A percentile compares a stretch with the other conserved stretches of the same genome.
Conservation (phyloP, 2,113 vertebrate genomes). For the Corythoichthys intestinalis region DNA sequence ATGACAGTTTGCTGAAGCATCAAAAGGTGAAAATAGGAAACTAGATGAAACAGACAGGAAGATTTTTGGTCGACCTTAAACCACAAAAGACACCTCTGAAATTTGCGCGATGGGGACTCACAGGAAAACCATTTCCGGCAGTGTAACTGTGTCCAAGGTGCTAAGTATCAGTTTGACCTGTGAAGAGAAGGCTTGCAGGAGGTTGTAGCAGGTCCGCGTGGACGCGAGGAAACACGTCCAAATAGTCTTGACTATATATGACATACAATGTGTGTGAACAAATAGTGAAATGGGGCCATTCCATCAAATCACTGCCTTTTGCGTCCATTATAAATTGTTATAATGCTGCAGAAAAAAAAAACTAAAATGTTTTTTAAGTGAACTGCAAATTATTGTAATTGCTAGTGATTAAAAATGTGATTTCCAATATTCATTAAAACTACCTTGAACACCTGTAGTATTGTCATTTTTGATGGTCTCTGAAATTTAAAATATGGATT, state of each 20-base stretch:
- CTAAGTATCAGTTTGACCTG: not conserved
- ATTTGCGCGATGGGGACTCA: not conserved
- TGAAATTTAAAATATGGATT: no score
- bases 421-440: not conserved
- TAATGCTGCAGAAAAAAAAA: no score
- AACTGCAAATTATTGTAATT: not conserved
- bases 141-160: not conserved
- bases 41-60: not conserved
- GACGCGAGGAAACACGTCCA: not conserved
- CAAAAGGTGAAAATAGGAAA: not conserved
- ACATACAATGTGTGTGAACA: not conserved
- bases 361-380: not conserved
- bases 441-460: not conserved
- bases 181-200: not conserved
- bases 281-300: not conserved
- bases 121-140: slow-evolving; percentile 4
- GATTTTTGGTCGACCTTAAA: not conserved
- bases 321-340: not conserved
- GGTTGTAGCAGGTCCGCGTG: not conserved
- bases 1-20: not conserved
- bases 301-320: no score
- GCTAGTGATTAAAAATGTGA: not conserved
- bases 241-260: not conserved
- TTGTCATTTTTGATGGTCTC: no score
- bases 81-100: slow-evolving; percentile 1